These are phyloP conservation scores for Clavelina lepadiformis DNA, from an alignment of 23 tunicate genomes.

Conservation along the genomic window DNA sequence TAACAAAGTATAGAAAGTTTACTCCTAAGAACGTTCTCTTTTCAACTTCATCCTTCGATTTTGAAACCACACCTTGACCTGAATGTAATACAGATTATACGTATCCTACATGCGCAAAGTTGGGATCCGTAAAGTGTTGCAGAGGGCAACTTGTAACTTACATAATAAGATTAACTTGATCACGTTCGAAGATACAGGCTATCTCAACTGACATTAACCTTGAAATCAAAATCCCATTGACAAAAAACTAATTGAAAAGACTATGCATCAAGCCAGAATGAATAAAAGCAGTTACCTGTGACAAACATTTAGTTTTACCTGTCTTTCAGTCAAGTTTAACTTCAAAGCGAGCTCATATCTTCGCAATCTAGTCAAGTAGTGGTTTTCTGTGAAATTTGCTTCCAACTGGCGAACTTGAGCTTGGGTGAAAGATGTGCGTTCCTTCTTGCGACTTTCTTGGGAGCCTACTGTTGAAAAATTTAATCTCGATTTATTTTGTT, in stretches of 20 bases:
- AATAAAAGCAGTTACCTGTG: not conserved
- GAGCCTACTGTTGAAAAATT: no score
- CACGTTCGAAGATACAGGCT: no score
- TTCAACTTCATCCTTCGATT: constrained; percentile 86
- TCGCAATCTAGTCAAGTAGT: constrained; percentile 72
- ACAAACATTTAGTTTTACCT: constrained; percentile 22
- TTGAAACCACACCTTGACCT: constrained; percentile 95
- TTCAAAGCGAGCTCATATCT: constrained; percentile 82
- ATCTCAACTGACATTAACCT: no score
- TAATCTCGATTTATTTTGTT: no score
- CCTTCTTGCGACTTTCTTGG: constrained; percentile 79
- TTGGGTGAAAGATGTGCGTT: constrained; percentile 82
- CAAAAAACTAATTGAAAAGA: not conserved
- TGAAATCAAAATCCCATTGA: not conserved
- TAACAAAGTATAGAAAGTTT: no score
- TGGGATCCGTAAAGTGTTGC: not conserved
- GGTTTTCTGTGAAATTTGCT: constrained; percentile 58
- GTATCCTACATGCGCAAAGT: not conserved
- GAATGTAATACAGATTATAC: not conserved
- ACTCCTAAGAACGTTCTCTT: no score
- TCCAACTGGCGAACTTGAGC: constrained; percentile 74
- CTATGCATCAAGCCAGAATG: not conserved
- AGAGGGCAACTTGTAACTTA: not conserved
- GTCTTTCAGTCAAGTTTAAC: constrained; percentile 68
- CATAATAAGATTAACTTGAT: not conserved